Conservation (phyloP, 2,113 vertebrate species). For the Cynocephalus volans region DNA sequence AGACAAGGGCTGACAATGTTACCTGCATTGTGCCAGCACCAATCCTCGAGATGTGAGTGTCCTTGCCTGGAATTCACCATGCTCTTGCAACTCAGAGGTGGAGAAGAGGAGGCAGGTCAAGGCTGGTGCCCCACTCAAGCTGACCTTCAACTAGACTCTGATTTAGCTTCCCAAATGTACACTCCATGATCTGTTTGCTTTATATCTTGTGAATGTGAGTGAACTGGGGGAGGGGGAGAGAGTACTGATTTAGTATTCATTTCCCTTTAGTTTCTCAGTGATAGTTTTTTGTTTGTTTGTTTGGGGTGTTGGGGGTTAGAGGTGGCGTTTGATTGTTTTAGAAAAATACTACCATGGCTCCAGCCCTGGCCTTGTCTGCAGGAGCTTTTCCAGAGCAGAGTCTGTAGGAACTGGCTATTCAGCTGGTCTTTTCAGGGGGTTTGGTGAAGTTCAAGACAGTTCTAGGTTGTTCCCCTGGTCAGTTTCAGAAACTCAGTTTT, state of each 20-base stretch:
- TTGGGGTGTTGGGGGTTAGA: not conserved
- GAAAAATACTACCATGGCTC: not conserved
- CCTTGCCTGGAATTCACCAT: not conserved
- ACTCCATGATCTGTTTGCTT: not conserved
- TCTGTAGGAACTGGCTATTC: no score
- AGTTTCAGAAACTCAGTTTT: constrained; percentile 60
- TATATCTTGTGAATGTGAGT: not conserved
- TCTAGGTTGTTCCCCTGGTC: not conserved
- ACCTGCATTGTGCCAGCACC: not conserved
- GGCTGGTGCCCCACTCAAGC: not conserved
- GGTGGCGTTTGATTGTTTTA: not conserved
- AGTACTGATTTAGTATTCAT: not conserved
- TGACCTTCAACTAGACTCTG: not conserved
- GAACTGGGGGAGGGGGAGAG: no score
- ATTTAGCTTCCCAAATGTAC: not conserved
- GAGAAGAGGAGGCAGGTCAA: not conserved
- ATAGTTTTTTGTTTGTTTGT: not conserved
- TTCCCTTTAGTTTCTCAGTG: constrained; percentile 12
- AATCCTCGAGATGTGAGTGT: not conserved
- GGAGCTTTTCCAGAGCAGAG: not conserved
- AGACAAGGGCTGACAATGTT: not conserved
- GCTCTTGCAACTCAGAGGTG: not conserved
- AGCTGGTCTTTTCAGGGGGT: not conserved
- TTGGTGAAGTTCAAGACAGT: not conserved
- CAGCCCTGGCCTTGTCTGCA: not conserved